Conservation (phyloP, 2,113 vertebrate species). For the Gavialis gangeticus region DNA sequence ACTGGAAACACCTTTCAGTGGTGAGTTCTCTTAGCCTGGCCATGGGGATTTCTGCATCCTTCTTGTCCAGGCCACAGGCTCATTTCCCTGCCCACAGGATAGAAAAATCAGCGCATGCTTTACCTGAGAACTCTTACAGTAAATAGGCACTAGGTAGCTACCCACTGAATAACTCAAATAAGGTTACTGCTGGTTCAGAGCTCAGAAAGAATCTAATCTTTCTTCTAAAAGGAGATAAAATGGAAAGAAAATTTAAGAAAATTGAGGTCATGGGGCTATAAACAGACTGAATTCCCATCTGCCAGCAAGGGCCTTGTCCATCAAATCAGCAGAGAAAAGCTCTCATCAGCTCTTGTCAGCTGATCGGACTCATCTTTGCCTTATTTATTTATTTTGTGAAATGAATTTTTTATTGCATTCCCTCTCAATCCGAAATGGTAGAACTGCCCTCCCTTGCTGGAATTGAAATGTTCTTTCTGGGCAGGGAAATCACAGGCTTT, state of each 20-base stretch:
- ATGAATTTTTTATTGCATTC: conserved; percentile 42
- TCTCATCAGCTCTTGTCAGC: conserved; percentile 40
- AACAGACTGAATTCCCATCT: conserved; percentile 52
- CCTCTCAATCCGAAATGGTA: neutral
- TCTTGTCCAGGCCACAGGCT: fast-evolving
- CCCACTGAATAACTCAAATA: neutral
- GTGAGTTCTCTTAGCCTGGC: neutral
- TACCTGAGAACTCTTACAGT: neutral
- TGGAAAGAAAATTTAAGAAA: conserved; percentile 53
- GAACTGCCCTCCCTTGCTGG: neutral
- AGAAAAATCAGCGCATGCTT: fast-evolving
- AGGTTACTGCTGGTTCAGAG: fast-evolving
- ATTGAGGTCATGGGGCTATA: conserved; percentile 55
- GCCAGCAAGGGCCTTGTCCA: neutral
- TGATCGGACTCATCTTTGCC: conserved; percentile 30
- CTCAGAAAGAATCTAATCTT: conserved; percentile 29
- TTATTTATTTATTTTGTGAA: conserved; percentile 15
- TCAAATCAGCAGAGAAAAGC: neutral
- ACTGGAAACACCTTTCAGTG: fast-evolving
- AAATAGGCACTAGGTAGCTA: fast-evolving
- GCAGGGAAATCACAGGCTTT: neutral
- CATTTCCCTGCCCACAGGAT: fast-evolving
- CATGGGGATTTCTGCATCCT: neutral
- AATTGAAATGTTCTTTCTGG: neutral
- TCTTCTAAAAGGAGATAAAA: conserved; percentile 13